A percentile compares a stretch with the other conserved stretches of the same genome.
Evolutionary conservation across 2,888 invertebrate species (phyloP).

Genomic region (Ypsolopha scabrella): DNA sequence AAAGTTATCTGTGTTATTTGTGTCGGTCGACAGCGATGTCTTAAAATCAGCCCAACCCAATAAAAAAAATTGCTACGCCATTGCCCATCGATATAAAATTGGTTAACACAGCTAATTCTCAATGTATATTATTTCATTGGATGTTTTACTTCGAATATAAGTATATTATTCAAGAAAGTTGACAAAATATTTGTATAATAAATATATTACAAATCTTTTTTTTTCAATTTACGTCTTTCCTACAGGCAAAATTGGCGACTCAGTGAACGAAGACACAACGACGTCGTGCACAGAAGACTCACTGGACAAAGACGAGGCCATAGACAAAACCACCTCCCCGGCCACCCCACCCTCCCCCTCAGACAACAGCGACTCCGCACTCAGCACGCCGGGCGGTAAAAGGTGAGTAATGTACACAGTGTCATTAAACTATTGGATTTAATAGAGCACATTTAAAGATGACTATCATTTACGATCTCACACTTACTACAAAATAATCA

Average conservation of each 20-base stretch:
- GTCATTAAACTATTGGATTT: background rate
- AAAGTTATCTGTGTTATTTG: too few species aligned
- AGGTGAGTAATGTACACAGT: constrained; percentile 27
- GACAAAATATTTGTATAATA: too few species aligned
- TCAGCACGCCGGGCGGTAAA: constrained; percentile 65
- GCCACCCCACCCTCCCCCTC: constrained; percentile 56
- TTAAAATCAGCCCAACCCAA: too few species aligned
- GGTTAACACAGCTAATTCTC: too few species aligned
- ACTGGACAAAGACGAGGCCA: constrained; percentile 62
- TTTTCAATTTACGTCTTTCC: too few species aligned
- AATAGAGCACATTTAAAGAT: background rate
- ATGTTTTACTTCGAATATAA: too few species aligned
- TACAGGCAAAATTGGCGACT: constrained; percentile 62
- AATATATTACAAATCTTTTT: too few species aligned
- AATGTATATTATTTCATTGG: too few species aligned
- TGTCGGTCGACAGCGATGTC: too few species aligned
- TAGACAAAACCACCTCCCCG: constrained; percentile 51
- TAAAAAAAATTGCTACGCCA: too few species aligned
- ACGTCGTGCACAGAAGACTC: constrained; percentile 84
- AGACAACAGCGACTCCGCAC: constrained; percentile 61
- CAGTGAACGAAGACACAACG: constrained; percentile 77
- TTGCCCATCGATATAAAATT: too few species aligned
- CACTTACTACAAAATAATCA: background rate
- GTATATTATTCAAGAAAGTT: too few species aligned
- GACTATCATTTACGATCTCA: background rate